These are phyloP conservation scores for Willisornis vidua DNA, from an alignment of 2,113 vertebrate species.

Conservation along the genomic window DNA sequence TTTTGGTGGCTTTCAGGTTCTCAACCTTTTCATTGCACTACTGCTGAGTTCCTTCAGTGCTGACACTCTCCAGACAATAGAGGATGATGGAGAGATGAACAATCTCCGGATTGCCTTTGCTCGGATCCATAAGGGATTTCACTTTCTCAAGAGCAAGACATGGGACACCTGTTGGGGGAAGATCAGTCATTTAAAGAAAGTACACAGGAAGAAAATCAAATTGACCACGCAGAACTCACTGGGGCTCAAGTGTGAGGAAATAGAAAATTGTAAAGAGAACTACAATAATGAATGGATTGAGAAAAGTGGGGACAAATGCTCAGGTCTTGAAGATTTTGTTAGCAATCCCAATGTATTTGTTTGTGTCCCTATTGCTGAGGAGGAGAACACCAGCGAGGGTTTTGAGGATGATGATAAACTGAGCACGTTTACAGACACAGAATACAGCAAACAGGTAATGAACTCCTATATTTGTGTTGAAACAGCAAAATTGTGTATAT, in stretches of 20 bases:
- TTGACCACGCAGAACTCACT: background rate
- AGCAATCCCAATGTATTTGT: slow-evolving; percentile 82
- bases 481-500: background rate
- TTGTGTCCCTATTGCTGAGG: slow-evolving; percentile 91
- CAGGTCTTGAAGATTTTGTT: slow-evolving; percentile 78
- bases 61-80: slow-evolving; percentile 85
- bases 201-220: slow-evolving; percentile 19
- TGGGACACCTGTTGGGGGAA: slow-evolving; percentile 56
- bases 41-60: slow-evolving; percentile 96
- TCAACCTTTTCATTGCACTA: slow-evolving; percentile 96
- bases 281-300: slow-evolving; percentile 56
- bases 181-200: slow-evolving; percentile 39
- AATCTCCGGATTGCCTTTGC: slow-evolving; percentile 89
- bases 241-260: background rate
- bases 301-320: slow-evolving; percentile 64
- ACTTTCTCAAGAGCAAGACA: background rate
- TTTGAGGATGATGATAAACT: slow-evolving; percentile 72
- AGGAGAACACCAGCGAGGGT: slow-evolving; percentile 88
- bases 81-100: slow-evolving; percentile 93
- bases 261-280: slow-evolving; percentile 60
- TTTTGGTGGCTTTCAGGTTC: slow-evolving; percentile 77
- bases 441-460: slow-evolving; percentile 65
- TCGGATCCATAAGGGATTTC: slow-evolving; percentile 75
- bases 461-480: background rate
- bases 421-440: slow-evolving; percentile 44